phyloP scores from a whole-genome alignment of 1,140 invertebrate genomes.

The Drosophila pruinosa region DNA sequence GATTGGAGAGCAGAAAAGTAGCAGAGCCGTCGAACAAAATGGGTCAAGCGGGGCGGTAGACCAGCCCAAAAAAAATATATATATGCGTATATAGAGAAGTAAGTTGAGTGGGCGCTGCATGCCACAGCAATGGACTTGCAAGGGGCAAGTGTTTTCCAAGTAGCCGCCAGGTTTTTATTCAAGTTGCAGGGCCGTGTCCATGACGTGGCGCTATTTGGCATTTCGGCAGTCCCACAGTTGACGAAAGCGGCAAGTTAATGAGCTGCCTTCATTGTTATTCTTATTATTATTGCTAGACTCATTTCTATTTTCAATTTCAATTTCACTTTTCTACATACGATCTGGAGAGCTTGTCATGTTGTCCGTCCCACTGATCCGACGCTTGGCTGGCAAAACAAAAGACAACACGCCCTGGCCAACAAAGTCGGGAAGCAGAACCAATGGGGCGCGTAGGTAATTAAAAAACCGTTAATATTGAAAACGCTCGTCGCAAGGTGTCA shows the following conservation, averaged over 20 bases:
- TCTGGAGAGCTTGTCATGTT: conserved; percentile 59
- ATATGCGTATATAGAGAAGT: neutral
- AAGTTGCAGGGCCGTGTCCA: conserved; percentile 30
- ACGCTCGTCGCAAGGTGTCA: conserved; percentile 65
- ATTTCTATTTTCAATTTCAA: conserved; percentile 60
- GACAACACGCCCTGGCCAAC: conserved; percentile 35
- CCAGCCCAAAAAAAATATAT: conserved; percentile 50
- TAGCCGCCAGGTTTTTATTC: conserved; percentile 1
- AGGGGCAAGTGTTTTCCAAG: conserved; percentile 34
- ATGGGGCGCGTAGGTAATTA: conserved; percentile 63
- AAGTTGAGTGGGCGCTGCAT: conserved; percentile 62
- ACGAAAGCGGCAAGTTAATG: conserved; percentile 79
- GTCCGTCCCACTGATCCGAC: conserved; percentile 25
- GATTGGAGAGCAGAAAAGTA: conserved; percentile 48
- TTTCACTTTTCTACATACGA: conserved; percentile 67
- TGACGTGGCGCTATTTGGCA: conserved; percentile 71
- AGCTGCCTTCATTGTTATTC: conserved; percentile 71
- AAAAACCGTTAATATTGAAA: conserved; percentile 77
- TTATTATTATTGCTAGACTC: conserved; percentile 63
- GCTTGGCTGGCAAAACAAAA: conserved; percentile 61
- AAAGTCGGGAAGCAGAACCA: conserved; percentile 50
- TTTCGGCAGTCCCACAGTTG: conserved; percentile 60
- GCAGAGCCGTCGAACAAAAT: conserved; percentile 45
- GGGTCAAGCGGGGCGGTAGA: conserved; percentile 63
- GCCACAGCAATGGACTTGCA: conserved; percentile 44